Conservation (phyloP, 2,888 invertebrate species). For the Amaurobius ferox region DNA sequence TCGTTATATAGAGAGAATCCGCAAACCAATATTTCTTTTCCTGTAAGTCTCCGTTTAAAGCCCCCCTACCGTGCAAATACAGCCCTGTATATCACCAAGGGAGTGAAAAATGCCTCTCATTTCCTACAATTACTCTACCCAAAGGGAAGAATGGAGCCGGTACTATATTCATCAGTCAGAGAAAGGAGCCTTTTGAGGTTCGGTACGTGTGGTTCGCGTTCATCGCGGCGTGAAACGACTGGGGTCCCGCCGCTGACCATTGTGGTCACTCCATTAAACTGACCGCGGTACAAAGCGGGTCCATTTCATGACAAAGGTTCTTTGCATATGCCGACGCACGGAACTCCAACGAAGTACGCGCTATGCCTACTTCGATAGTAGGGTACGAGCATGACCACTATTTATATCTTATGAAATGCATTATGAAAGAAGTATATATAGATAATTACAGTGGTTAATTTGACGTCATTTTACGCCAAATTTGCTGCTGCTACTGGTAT, state of each 20-base stretch:
- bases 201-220: slow-evolving; percentile 23
- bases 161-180: neutral
- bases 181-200: neutral
- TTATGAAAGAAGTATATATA: too few species aligned
- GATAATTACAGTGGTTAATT: too few species aligned
- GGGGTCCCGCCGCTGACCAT: slow-evolving; percentile 24
- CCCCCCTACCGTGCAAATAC: neutral
- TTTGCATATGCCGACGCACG: slow-evolving; percentile 15
- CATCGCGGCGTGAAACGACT: slow-evolving; percentile 51
- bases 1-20: too few species aligned
- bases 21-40: too few species aligned
- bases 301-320: slow-evolving; percentile 41
- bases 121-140: neutral
- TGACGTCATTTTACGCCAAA: too few species aligned
- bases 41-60: too few species aligned
- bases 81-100: too few species aligned
- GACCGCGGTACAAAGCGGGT: slow-evolving; percentile 27
- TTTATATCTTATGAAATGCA: too few species aligned
- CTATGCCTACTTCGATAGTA: too few species aligned
- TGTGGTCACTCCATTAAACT: slow-evolving; percentile 52
- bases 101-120: neutral
- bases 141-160: neutral
- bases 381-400: too few species aligned
- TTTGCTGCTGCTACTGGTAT: too few species aligned
- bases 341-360: neutral